Conservation (phyloP, 2,888 invertebrate genomes). For the Ectemnius cavifrons region DNA sequence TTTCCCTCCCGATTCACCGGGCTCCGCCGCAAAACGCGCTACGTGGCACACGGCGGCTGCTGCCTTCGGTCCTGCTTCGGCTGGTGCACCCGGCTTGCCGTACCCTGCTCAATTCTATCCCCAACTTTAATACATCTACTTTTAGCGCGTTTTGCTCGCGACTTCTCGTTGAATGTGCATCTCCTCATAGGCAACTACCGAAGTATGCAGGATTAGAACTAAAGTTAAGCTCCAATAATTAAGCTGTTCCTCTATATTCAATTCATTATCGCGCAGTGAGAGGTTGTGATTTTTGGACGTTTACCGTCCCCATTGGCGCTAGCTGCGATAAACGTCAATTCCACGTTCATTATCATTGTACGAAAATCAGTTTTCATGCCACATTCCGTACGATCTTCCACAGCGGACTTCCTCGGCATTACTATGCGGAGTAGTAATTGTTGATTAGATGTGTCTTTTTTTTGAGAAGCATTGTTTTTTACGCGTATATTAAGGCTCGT, state of each 20-base stretch:
- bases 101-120: slow-evolving; percentile 81
- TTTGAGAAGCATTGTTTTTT: background rate
- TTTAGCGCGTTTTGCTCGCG: background rate
- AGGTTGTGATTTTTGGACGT: slow-evolving; percentile 19
- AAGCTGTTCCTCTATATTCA: slow-evolving; percentile 11
- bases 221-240: too few species aligned
- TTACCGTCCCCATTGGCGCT: too few species aligned
- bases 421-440: background rate
- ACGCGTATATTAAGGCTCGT: background rate
- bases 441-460: background rate
- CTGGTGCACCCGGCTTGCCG: slow-evolving; percentile 79
- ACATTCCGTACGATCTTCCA: slow-evolving; percentile 51
- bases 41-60: slow-evolving; percentile 72
- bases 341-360: slow-evolving; percentile 3
- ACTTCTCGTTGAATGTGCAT: slow-evolving; percentile 6
- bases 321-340: too few species aligned
- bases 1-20: slow-evolving; percentile 80
- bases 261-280: slow-evolving; percentile 5
- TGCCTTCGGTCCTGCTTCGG: slow-evolving; percentile 75
- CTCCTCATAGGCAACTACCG: too few species aligned
- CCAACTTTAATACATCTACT: slow-evolving; percentile 56
- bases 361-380: slow-evolving; percentile 18
- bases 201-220: too few species aligned
- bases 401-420: slow-evolving; percentile 14
- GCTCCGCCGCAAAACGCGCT: slow-evolving; percentile 69